Base-by-base conservation (phyloP, 53 echinoderm and acorn worm species). In the Patiria pectinifera region DNA sequence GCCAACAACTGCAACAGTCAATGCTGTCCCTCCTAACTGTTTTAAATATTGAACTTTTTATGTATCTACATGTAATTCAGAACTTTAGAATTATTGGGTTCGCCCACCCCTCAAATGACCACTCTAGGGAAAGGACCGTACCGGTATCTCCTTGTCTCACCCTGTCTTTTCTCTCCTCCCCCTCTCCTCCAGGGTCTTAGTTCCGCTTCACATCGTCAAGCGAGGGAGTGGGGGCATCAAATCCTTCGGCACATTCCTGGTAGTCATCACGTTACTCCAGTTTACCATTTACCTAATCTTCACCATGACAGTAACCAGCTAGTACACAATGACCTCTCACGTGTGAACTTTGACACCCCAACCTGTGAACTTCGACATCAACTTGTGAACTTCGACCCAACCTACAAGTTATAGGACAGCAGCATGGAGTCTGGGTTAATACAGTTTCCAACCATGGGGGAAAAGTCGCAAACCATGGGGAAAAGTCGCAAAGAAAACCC, bases 161-260 rank as follows among this genome's bases (percentile, higher is more conserved):
- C 25, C 69, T 11, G 24, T 35, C 62, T 10, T 79, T 66, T 83
- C 3, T 8, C 48, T 49, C 58, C 24, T 75, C 25, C 70, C 15
- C 60, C 9, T 63, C 10, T 44, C 71, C 78, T n/a, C 69, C 96
- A 97, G 97, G 84, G 95, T 97, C 53, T 91, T 97, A 76, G 97
- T 97, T 63, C 97, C 97, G 18, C 96, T 97, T 21, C 95, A 95
- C 11, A 91, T 97, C 81, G 96, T 97, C 78, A 97, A 97, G 62
- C 91, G 97, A 53, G 92, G 96, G 89, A 96, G 96, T 60, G 92
- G 93, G 11, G 97, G 97, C 18, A 93, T 97, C 91, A 96, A 96
- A 69, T 95, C 97, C 10, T 99, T 97, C 94, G 93, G 94, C 72
- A 95, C 95, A 94, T 99, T 99, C 96, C 94, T 99, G 2, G 89